Evolutionary conservation across 2,888 invertebrate genomes (phyloP).

Genomic region (Trachelus iudaicus): DNA sequence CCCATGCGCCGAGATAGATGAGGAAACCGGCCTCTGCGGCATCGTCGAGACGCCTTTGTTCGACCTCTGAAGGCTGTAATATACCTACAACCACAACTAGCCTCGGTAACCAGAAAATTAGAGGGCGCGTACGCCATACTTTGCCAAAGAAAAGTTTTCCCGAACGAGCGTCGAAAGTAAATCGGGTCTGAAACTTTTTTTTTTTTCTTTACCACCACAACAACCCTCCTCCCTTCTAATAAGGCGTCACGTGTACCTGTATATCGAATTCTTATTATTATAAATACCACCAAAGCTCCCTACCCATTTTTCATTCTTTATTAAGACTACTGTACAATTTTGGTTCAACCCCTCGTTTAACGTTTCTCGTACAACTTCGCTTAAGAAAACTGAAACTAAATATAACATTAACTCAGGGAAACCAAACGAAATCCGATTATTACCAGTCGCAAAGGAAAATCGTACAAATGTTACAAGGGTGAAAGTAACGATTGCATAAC

Average conservation of each 20-base stretch:
- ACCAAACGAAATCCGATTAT: neutral
- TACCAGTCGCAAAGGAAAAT: neutral
- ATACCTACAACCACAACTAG: conserved; percentile 72
- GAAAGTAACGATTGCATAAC: neutral
- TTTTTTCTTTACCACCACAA: neutral
- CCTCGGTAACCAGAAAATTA: conserved; percentile 1
- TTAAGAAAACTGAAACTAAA: neutral
- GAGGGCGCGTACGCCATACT: neutral
- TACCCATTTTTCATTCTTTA: neutral
- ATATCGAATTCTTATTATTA: neutral
- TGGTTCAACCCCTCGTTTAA: neutral
- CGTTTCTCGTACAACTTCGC: neutral
- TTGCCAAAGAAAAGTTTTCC: neutral
- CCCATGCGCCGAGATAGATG: conserved; percentile 82
- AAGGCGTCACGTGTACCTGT: too few species aligned
- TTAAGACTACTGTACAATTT: neutral
- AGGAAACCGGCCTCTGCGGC: conserved; percentile 73
- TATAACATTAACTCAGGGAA: neutral
- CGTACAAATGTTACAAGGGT: neutral
- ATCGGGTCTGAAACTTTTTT: neutral
- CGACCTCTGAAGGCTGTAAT: conserved; percentile 79
- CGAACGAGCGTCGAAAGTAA: neutral
- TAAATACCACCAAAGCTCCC: neutral
- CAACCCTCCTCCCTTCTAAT: neutral
- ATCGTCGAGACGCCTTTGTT: conserved; percentile 76